A percentile compares a stretch with the other conserved stretches of the same genome.
These are phyloP conservation scores for Hypsopygia costalis DNA, from an alignment of 2,888 invertebrate genomes.

Conservation along the genomic window DNA sequence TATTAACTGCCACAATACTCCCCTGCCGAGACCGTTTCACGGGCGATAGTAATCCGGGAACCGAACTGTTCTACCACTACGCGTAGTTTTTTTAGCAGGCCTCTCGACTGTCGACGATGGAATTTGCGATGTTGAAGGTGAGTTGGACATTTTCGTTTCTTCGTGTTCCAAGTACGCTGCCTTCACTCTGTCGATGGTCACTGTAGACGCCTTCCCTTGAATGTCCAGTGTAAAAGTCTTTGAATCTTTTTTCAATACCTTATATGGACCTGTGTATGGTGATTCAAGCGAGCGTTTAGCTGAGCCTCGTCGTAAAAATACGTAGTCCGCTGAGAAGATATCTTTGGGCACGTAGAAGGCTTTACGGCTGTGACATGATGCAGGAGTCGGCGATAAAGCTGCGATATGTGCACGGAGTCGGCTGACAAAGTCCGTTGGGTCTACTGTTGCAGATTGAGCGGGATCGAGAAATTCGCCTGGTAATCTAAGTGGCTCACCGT, in stretches of 20 bases:
- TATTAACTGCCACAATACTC: constrained; percentile 6
- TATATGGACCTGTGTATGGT: constrained; percentile 7
- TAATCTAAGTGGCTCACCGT: constrained; percentile 25
- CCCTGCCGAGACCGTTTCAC: constrained; percentile 10
- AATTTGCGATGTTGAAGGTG: too few relatives aligned
- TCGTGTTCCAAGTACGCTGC: constrained; percentile 3
- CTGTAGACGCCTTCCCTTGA: neutral
- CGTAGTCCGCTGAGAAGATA: too few relatives aligned
- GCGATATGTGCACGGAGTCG: too few relatives aligned
- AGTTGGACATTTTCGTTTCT: neutral
- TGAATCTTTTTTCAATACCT: constrained; percentile 7
- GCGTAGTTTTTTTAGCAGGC: constrained; percentile 7
- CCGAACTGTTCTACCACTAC: constrained; percentile 7
- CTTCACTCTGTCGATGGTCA: constrained; percentile 3
- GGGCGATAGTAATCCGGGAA: constrained; percentile 12
- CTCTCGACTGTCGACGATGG: neutral
- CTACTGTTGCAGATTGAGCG: neutral
- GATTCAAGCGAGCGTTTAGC: too few relatives aligned
- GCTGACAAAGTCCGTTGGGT: neutral
- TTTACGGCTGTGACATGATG: too few relatives aligned
- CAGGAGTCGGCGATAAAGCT: too few relatives aligned
- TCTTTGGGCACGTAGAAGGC: too few relatives aligned
- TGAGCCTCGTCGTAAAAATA: too few relatives aligned
- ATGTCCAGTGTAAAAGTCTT: constrained; percentile 2
- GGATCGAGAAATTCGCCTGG: constrained; percentile 23